Base-by-base conservation (phyloP, 1,140 invertebrate genomes). In the Habropoda laboriosa region DNA sequence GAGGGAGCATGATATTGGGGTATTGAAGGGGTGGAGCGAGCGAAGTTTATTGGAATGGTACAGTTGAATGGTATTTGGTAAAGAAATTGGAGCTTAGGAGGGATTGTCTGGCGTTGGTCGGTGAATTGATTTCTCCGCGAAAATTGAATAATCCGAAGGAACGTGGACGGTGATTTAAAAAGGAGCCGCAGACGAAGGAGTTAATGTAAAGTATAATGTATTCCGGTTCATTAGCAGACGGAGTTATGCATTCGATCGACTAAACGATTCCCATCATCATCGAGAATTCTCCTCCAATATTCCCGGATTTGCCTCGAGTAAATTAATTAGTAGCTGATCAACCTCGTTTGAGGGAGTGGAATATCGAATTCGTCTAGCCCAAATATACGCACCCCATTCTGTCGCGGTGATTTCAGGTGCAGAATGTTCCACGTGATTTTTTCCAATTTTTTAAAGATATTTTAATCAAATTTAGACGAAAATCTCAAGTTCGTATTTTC, bases 261-360 rank as follows among this genome's bases (percentile, higher is more conserved):
- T 24, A 32, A 63, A 40, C 60, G 32, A 63, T 40, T 40, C 13
- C 32, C n/a, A 16, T 63, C 60, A 38, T 38, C n/a, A 24, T 63
- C 21, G 35, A 24, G 21, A 21, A 24, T 63, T 24, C 30, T 38
- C 35, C 13, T 6, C 5, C 12, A 40, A 63, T 63, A 63, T 63
- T n/a, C 35, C 13, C n/a, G 60, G 12, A 63, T 63, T 63, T 63
- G n/a, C 12, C 35, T 24, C 21, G 60, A 40, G 60, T 63, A 40
- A 38, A 40, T 63, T 63, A 63, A 63, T 63, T 40, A 63, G n/a
- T 40, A 49, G 47, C 16, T 49, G 60, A 63, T 40, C n/a, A 40
- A 27, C 35, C 0, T 38, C n/a, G 35, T 63, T 63, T 40, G n/a
- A 63, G 35, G n/a, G 21, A 6, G 4, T 63, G 60, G 32, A 63